Conservation (phyloP, 2,113 vertebrate species). For the Clarias macrocephalus region DNA sequence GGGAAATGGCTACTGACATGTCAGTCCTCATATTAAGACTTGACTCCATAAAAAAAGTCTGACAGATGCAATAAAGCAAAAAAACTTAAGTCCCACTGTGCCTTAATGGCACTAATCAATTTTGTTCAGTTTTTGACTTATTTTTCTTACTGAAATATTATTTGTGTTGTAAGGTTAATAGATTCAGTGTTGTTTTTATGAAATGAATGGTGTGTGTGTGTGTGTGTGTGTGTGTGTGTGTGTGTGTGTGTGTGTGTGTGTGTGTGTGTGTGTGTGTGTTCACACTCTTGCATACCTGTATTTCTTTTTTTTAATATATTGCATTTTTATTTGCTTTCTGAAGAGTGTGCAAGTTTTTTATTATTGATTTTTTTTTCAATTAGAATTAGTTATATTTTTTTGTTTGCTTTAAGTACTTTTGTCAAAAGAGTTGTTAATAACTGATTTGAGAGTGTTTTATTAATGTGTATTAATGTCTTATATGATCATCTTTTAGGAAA, state of each 20-base stretch:
- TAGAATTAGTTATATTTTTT: not conserved
- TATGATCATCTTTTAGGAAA: constrained; percentile 16
- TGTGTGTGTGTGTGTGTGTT: not conserved
- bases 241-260: not conserved
- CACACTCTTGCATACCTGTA: not conserved
- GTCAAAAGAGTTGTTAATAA: constrained; percentile 38
- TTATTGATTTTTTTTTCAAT: not conserved
- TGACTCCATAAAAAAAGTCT: not conserved
- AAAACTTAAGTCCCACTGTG: not conserved
- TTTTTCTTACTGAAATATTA: not conserved
- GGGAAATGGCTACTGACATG: not conserved
- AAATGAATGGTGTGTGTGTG: not conserved
- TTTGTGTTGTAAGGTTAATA: constrained; percentile 6
- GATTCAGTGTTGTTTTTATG: constrained; percentile 13
- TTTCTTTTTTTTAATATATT: constrained; percentile 38
- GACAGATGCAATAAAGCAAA: not conserved
- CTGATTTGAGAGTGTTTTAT: constrained; percentile 16
- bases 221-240: not conserved
- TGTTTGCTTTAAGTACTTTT: not conserved
- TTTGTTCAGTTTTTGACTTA: not conserved
- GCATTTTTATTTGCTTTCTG: constrained; percentile 19
- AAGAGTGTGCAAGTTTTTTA: not conserved
- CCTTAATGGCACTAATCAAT: not conserved
- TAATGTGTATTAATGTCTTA: constrained; percentile 5
- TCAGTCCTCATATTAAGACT: not conserved